Base-by-base conservation (phyloP, 2,113 vertebrate species). In the Rynchops niger region DNA sequence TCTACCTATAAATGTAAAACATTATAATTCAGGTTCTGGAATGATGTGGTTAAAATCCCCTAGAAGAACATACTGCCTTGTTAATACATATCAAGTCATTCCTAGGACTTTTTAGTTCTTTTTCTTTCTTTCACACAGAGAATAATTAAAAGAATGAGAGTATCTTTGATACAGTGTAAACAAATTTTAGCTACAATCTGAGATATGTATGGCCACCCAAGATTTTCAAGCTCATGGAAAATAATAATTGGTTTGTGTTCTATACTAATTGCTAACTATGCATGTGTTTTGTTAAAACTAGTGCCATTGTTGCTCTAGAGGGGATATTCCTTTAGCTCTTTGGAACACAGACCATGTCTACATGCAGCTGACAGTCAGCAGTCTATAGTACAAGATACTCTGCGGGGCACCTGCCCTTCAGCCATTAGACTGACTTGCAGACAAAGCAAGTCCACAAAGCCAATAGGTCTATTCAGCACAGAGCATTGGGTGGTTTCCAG, bases 191-290 rank as follows among this genome's bases (percentile, higher is more conserved):
- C 4, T 65, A n/a, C 8, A 34, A 1, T 52, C 63, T 88, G 50
- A 73, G 11, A 26, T 25, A 34, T 4, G 1, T 16, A 2, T 34
- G 7, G 59, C 8, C 1, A 49, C 7, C 8, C 7, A 50, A 66
- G 67, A 22, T 22, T 76, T 12, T 79, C 4, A 29, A 45, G n/a
- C 6, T 91, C 6, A 38, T 16, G 0, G 2, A 74, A 88, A 93
- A 79, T 21, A 70, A 78, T 56, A 56, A 40, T 4, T 26, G 6
- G 2, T 47, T 82, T 2, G 1, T 38, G 3, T 63, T 78, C 32
- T 71, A 49, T 25, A 67, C 3, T 47, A 47, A 6, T 42, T 71
- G 61, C 27, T 62, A 58, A 34, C 12, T 63, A 26, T 14, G 12
- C 6, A 11, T 20, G 15, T 29, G 6, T 79, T 82, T 81, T 79